A percentile compares a stretch with the other conserved stretches of the same genome.
Conservation (phyloP, 2,113 vertebrate species). For the Malaclemys terrapin region DNA sequence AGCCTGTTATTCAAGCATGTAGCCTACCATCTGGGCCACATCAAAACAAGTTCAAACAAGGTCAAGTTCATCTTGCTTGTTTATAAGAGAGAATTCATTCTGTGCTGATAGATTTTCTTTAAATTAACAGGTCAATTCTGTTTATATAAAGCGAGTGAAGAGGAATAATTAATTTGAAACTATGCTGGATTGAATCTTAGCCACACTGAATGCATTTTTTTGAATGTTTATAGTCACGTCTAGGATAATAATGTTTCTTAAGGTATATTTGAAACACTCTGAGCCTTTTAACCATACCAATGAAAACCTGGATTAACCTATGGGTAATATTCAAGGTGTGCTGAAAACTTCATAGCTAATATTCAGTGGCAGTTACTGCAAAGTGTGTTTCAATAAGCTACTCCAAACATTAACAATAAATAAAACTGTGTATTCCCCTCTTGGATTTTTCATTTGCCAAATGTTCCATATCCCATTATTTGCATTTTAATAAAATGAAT, state of each 20-base stretch:
- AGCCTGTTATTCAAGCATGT: slow-evolving; percentile 96
- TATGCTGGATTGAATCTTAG: slow-evolving; percentile 67
- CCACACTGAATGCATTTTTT: slow-evolving; percentile 63
- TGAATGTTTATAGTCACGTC: slow-evolving; percentile 27
- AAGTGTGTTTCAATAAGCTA: slow-evolving; percentile 44
- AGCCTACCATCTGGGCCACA: slow-evolving; percentile 98
- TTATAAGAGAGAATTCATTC: slow-evolving; percentile 82
- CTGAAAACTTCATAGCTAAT: slow-evolving; percentile 56
- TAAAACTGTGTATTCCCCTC: slow-evolving; percentile 57
- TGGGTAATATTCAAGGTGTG: slow-evolving; percentile 44
- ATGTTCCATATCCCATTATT: slow-evolving; percentile 52
- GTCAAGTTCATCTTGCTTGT: slow-evolving; percentile 95
- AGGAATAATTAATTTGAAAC: slow-evolving; percentile 81
- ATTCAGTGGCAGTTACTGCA: slow-evolving; percentile 56
- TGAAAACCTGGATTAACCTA: slow-evolving; percentile 41
- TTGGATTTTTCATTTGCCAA: slow-evolving; percentile 63
- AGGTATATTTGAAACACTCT: slow-evolving; percentile 32
- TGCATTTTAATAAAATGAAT: slow-evolving; percentile 72
- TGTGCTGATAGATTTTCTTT: slow-evolving; percentile 84
- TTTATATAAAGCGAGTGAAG: slow-evolving; percentile 82
- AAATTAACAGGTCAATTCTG: slow-evolving; percentile 84
- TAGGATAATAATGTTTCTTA: slow-evolving; percentile 43
- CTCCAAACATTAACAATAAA: slow-evolving; percentile 56
- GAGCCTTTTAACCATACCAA: slow-evolving; percentile 41
- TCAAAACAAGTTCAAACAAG: slow-evolving; percentile 93